phyloP scores from a whole-genome alignment of 2,888 invertebrate species.

The Aphidoletes aphidimyza region DNA sequence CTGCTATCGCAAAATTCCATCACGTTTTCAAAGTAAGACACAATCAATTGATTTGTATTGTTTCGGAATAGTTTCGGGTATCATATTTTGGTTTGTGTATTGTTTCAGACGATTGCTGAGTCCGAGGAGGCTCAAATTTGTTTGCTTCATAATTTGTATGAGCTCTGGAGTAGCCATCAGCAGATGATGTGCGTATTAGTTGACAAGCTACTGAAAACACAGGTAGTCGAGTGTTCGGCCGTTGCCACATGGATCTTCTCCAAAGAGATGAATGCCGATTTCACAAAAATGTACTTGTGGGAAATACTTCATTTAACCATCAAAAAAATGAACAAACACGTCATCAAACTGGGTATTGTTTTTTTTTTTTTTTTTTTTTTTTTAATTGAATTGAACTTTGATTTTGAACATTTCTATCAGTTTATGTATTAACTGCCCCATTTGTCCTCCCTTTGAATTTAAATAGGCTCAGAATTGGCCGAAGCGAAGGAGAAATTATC shows the following conservation, averaged over 20 bases:
- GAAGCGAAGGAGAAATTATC: conserved; percentile 89
- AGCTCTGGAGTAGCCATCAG: conserved; percentile 94
- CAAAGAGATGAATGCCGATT: conserved; percentile 89
- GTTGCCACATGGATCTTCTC: conserved; percentile 99
- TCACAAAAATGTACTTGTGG: conserved; percentile 95
- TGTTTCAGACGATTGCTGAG: conserved; percentile 82
- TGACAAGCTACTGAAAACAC: conserved; percentile 97
- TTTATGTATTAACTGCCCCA: too few relatives aligned
- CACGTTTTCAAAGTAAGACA: conserved; percentile 85
- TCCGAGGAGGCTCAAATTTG: conserved; percentile 96
- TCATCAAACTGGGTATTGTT: conserved; percentile 82
- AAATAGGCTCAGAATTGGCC: conserved; percentile 76
- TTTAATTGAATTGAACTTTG: too few relatives aligned
- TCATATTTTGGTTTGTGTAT: conserved; percentile 54
- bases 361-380: too few relatives aligned
- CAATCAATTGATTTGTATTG: conserved; percentile 54
- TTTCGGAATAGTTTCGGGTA: neutral
- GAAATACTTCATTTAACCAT: conserved; percentile 96
- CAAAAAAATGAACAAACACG: conserved; percentile 96
- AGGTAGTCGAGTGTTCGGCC: conserved; percentile 95
- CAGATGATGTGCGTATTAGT: conserved; percentile 97
- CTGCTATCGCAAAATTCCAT: conserved; percentile 97
- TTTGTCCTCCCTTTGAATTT: conserved; percentile 38
- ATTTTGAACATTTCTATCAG: neutral
- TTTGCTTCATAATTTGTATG: conserved; percentile 90